Base-by-base conservation (phyloP, 2,888 invertebrate genomes). In the Pinctada fucata region DNA sequence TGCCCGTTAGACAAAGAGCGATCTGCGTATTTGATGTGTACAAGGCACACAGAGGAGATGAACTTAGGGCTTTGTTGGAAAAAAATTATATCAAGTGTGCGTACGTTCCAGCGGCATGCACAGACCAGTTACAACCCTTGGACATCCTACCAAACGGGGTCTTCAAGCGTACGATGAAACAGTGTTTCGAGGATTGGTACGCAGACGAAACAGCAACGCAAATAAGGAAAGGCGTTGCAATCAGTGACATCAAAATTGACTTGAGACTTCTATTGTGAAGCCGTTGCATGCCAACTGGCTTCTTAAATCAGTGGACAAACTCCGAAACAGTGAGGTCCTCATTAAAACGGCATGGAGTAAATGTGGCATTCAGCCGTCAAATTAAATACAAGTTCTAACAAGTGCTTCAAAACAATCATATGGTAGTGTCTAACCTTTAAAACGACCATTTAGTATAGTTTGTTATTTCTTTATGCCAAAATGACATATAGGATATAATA, bases 81-180 rank as follows among this genome's bases (percentile, higher is more conserved):
- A 49, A 70, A 70, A 8, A 49, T 45, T n/a, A 70, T 49, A 70
- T 70, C 13, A 8, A 70, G 8, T 8, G 8, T 70, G 50, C 10
- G 47, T 70, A n/a, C 49, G 70, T 70, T 8, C 50, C 70, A 8
- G 70, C 70, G 10, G 13, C 13, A 8, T 70, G 70, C 49, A 70
- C 70, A 8, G 48, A 70, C 50, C 70, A 70, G 49, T 49, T 70
- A 13, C 70, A 70, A 5, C 70, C 70, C 10, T 49, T 70, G n/a
- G 71, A 71, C 45, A 51, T 71, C 16, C 13, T n/a, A 63, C 31
- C 31, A 31, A 31, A 31, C 31, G 31, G 31, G 31, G 31, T 31
- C 31, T 31, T 31, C 31, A 31, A 63, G 13, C 2, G 13, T 2
- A 2, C 3, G 63, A n/a, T 63, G 13, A 63, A 63, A 63, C 13